Evolutionary conservation across 1,140 invertebrate genomes (phyloP).

Genomic region (Cephus cinctus): DNA sequence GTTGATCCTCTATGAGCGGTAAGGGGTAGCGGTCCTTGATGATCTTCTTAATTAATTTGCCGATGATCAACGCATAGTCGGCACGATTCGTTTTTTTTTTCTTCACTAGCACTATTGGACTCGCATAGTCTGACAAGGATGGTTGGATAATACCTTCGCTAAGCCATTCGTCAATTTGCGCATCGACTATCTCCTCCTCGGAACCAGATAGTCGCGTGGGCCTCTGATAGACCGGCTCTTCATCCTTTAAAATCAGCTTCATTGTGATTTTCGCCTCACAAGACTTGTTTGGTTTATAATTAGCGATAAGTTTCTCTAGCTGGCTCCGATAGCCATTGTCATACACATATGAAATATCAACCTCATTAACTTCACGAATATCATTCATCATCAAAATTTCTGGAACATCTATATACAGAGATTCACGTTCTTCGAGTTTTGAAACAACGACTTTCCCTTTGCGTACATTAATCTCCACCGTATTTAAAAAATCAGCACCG

Average conservation of each 20-base stretch:
- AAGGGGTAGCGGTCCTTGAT: constrained; percentile 10
- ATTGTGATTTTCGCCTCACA: no score
- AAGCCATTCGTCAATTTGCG: constrained; percentile 26
- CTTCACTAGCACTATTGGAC: constrained; percentile 10
- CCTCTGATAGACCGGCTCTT: constrained; percentile 3
- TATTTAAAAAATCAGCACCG: constrained; percentile 18
- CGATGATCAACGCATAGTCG: constrained; percentile 11
- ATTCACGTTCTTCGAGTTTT: background rate
- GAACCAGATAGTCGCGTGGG: background rate
- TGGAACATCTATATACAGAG: background rate
- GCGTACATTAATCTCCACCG: background rate
- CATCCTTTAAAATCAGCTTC: no score
- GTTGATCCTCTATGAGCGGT: constrained; percentile 9
- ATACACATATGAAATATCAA: constrained; percentile 9
- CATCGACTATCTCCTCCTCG: constrained; percentile 16
- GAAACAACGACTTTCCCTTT: constrained; percentile 1
- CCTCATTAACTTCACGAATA: constrained; percentile 7
- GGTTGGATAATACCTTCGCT: constrained; percentile 23
- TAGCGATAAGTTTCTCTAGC: constrained; percentile 7
- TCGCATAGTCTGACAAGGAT: constrained; percentile 15
- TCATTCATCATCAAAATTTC: constrained; percentile 8
- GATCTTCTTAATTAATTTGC: constrained; percentile 9
- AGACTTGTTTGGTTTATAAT: constrained; percentile 18
- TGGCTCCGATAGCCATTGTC: background rate
- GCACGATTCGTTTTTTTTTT: constrained; percentile 6